Conservation (phyloP, 2,888 invertebrate species). For the Drosophila quinaria region DNA sequence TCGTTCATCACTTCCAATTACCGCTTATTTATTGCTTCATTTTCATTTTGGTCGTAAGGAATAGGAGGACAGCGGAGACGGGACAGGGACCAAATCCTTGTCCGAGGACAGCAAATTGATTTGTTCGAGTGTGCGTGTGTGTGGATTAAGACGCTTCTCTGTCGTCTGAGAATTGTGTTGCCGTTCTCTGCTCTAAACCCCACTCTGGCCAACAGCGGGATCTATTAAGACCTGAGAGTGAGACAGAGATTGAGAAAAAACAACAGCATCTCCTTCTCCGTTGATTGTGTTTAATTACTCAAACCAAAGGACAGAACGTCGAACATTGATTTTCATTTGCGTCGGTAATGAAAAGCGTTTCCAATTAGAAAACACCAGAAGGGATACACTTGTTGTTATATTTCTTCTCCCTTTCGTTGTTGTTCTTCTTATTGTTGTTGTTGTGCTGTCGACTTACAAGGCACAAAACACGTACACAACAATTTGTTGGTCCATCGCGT, state of each 20-base stretch:
- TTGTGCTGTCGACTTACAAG: slow-evolving; percentile 25
- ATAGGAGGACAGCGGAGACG: neutral
- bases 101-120: slow-evolving; percentile 68
- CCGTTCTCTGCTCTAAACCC: slow-evolving; percentile 3
- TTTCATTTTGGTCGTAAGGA: slow-evolving; percentile 39
- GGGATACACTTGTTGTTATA: slow-evolving; percentile 17
- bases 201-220: slow-evolving; percentile 22
- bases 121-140: slow-evolving; percentile 49
- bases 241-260: slow-evolving; percentile 1
- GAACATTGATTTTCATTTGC: slow-evolving; percentile 69
- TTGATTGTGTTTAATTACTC: slow-evolving; percentile 77
- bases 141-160: slow-evolving; percentile 42
- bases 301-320: slow-evolving; percentile 55
- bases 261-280: slow-evolving; percentile 24
- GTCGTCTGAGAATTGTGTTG: slow-evolving; percentile 48
- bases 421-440: too few relatives aligned
- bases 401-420: slow-evolving; percentile 11
- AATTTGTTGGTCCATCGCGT: slow-evolving; percentile 55
- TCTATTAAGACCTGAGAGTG: slow-evolving; percentile 50
- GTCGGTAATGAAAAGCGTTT: slow-evolving; percentile 54
- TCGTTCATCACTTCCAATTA: slow-evolving; percentile 80
- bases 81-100: slow-evolving; percentile 13
- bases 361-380: slow-evolving; percentile 65
- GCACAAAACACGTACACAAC: slow-evolving; percentile 67
- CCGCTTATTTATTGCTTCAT: slow-evolving; percentile 76